A percentile compares a stretch with the other conserved stretches of the same genome.
Conservation (phyloP, 2,113 vertebrate species). For the Siniperca knerii region DNA sequence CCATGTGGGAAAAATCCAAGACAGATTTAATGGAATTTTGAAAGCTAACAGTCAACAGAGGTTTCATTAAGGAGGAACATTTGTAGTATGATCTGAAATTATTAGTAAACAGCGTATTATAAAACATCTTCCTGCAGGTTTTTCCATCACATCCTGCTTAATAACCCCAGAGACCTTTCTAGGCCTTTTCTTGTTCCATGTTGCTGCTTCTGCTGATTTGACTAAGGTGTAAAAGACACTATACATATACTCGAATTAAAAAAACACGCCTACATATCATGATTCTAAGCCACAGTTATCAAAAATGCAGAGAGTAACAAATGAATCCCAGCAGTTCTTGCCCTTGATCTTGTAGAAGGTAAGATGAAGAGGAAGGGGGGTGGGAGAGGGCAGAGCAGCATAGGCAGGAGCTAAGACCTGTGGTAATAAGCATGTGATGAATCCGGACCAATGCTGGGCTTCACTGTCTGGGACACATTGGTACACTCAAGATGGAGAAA, state of each 20-base stretch:
- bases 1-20: background rate
- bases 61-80: background rate
- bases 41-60: conserved; percentile 1
- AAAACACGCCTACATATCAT: background rate
- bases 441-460: conserved; percentile 43
- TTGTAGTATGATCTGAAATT: background rate
- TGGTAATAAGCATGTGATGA: conserved; percentile 70
- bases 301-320: background rate
- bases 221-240: conserved; percentile 3
- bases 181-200: background rate
- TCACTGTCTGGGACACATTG: conserved; percentile 40
- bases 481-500: conserved; percentile 58
- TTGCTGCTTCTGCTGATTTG: background rate
- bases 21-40: background rate
- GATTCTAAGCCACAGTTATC: background rate
- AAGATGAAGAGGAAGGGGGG: background rate
- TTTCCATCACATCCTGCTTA: conserved; percentile 26
- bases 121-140: conserved; percentile 1
- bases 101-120: conserved; percentile 9
- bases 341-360: conserved; percentile 21
- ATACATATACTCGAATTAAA: background rate
- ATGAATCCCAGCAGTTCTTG: conserved; percentile 4
- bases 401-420: conserved; percentile 54
- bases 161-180: conserved; percentile 17
- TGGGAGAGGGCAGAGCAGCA: conserved; percentile 18